These are phyloP conservation scores for Parnassius orleans DNA, from an alignment of 2,888 invertebrate genomes.

Conservation along the genomic window DNA sequence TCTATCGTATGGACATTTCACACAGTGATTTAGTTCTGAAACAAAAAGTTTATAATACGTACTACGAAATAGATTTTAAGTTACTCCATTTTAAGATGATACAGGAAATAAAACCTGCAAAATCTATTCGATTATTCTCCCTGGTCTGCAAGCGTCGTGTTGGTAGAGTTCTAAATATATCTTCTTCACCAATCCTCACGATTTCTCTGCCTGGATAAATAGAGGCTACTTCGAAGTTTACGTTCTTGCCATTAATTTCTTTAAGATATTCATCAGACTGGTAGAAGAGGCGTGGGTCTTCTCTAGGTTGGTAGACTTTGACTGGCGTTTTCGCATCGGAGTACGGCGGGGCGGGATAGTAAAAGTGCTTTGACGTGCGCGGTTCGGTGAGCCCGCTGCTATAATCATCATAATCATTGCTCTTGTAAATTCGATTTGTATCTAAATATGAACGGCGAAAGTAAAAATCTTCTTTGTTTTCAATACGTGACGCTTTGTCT, in stretches of 20 bases:
- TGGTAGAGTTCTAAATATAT: constrained; percentile 8
- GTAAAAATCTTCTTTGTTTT: constrained; percentile 28
- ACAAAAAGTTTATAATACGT: constrained; percentile 23
- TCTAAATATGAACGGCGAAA: constrained; percentile 44
- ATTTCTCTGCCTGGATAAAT: constrained; percentile 61
- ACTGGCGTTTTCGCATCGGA: constrained; percentile 43
- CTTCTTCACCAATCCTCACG: constrained; percentile 44
- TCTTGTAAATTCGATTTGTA: constrained; percentile 37
- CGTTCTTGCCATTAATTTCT: constrained; percentile 55
- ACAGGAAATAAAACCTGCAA: constrained; percentile 4
- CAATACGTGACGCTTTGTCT: constrained; percentile 32
- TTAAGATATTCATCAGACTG: constrained; percentile 69
- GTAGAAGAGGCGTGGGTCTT: constrained; percentile 70
- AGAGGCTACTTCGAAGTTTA: constrained; percentile 56
- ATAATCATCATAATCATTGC: constrained; percentile 67
- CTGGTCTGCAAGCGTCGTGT: constrained; percentile 39
- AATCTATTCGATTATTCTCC: constrained; percentile 37
- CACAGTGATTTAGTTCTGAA: constrained; percentile 46
- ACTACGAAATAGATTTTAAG: not conserved
- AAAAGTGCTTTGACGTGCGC: constrained; percentile 47
- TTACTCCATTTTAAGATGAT: not conserved
- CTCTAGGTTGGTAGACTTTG: constrained; percentile 61
- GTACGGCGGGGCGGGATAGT: constrained; percentile 44
- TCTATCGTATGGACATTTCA: constrained; percentile 69
- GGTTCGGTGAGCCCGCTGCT: constrained; percentile 53